phyloP scores from a whole-genome alignment of 2,888 invertebrate genomes.

The Sarcophaga carnaria region DNA sequence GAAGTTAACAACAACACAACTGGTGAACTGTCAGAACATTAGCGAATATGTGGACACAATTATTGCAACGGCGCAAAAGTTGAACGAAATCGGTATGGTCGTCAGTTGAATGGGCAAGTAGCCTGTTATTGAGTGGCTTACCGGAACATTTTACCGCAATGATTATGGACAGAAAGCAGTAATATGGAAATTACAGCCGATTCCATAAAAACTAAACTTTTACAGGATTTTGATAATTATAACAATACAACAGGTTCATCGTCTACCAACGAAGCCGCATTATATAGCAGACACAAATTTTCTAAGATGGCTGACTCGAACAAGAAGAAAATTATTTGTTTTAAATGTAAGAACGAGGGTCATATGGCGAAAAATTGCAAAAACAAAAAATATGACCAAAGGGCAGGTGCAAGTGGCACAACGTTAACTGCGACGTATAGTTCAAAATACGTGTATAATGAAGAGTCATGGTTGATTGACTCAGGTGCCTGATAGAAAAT shows the following conservation, averaged over 20 bases:
- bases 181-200: conserved; percentile 31
- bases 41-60: conserved; percentile 56
- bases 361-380: conserved; percentile 44
- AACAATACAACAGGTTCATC: background rate
- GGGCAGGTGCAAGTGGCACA: background rate
- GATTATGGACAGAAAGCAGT: conserved; percentile 57
- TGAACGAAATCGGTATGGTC: conserved; percentile 49
- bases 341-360: conserved; percentile 41
- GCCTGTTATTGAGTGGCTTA: conserved; percentile 40
- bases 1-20: conserved; percentile 56
- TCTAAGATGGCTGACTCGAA: background rate
- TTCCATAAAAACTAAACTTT: conserved; percentile 40
- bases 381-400: background rate
- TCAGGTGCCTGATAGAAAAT: conserved; percentile 7
- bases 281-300: conserved; percentile 3
- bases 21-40: conserved; percentile 37
- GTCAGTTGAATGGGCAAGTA: conserved; percentile 53
- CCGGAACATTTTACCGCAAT: conserved; percentile 58
- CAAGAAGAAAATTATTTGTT: conserved; percentile 13
- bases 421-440: conserved; percentile 34
- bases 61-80: conserved; percentile 49
- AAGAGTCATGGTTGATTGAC: conserved; percentile 28
- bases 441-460: background rate
- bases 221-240: conserved; percentile 46
- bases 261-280: background rate